Evolutionary conservation across 2,888 invertebrate species (phyloP), one percentile per base, ranked within the genome.

Genomic region (Dasysyrphus albostriatus): DNA sequence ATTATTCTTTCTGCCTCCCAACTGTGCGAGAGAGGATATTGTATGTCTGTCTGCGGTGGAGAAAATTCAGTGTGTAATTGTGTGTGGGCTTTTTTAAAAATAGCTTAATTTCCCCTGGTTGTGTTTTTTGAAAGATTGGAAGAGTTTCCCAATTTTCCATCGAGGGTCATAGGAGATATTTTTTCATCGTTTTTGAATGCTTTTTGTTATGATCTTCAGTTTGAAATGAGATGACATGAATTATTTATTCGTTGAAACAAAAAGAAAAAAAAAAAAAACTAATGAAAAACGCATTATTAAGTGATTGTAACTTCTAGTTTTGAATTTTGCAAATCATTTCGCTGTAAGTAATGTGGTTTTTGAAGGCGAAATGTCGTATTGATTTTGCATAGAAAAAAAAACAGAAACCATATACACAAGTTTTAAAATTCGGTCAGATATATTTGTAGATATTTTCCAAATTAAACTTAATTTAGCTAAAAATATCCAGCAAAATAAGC

Each of bases 61-160:
- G 65, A 78, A 69, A 63, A 77, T 69, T 42, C 56, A 37, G 34
- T 65, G 58, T 83, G 39, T 58, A 74, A 70, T 75, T 47, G 87
- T 87, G 75, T 87, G 63, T 82, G 83, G 82, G 85, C 82, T 78
- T 87, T 76, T 78, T 79, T 87, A 87, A 87, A 87, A 87, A 87
- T 87, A 87, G 75, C 69, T 32, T 51, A 9, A 56, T 77, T 87
- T 83, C 87, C 83, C 87, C 87, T 87, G 83, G 78, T 83, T 79
- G 63, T 59, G 51, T 51, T 44, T 24, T 39, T 47, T 42, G 39
- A 82, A 82, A 77, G 73, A 73, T 72, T 69, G 59, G 70, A 87
- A 87, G 75, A 74, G 82, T 87, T 87, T 87, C 87, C 78, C 83
- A 83, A 87, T 87, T 87, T 87, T 87, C 87, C 87, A 87, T 87